Base-by-base conservation (phyloP, 2,888 invertebrate genomes). In the Drosophila melanosoma region DNA sequence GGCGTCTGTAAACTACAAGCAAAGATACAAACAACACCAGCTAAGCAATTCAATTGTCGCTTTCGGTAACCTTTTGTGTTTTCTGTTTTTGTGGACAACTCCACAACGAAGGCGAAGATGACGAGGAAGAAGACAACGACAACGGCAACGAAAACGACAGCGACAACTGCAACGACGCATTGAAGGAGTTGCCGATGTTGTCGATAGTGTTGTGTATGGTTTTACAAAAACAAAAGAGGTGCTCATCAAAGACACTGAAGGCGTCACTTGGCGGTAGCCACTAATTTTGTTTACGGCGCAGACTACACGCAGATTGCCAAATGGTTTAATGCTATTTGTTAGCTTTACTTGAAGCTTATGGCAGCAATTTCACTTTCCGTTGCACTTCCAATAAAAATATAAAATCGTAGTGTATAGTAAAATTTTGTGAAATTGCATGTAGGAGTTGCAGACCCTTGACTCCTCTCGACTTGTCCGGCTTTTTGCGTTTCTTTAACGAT, bases 21-120 rank as follows among this genome's bases (percentile, higher is more conserved):
- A 45, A 45, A 59, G 56, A 60, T 40, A 56, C 56, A 36, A 29
- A 40, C 57, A 59, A 49, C 64, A 75, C 59, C 61, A 40, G 62
- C 45, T 20, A 64, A 45, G 67, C 79, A 83, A 85, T 82, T 89
- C 89, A 82, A 84, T 89, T 89, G 84, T 73, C 84, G 87, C 84
- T 84, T 83, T 79, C 74, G 89, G 89, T 65, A 87, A 85, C 87
- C 89, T 85, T 87, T 82, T 81, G 71, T 70, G 56, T 57, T 70
- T 49, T 62, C 64, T 59, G 63, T 70, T 45, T 59, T 67, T 59
- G 63, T 59, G 40, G 32, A 54, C 49, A 61, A 56, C 40, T 29
- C 32, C 45, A 57, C n/a, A 8, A 48, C 38, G 38, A 36, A 45
- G 23, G 32, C 57, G 48, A 59, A 60, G 59, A 63, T 45, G 69